These are phyloP conservation scores for Oreochromis niloticus DNA, from an alignment of 2,113 vertebrate species.

Conservation along the genomic window DNA sequence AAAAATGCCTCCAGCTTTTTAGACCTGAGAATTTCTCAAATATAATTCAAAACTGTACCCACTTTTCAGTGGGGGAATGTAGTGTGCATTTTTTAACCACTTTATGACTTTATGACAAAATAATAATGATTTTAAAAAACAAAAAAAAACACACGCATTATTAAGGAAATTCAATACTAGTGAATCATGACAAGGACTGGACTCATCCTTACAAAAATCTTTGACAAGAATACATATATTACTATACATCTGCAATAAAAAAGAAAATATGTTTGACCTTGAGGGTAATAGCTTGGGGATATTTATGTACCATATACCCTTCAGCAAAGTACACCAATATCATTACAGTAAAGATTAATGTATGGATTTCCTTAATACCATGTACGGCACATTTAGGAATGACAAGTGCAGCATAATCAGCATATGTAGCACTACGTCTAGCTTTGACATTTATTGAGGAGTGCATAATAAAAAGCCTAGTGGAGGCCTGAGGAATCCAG, in stretches of 20 bases:
- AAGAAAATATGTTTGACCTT: slow-evolving; percentile 27
- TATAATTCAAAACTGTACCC: not conserved
- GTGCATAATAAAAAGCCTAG: slow-evolving; percentile 31
- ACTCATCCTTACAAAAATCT: not conserved
- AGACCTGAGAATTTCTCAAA: not conserved
- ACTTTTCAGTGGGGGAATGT: not conserved
- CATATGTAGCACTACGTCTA: slow-evolving; percentile 39
- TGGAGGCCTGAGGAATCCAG: slow-evolving; percentile 15
- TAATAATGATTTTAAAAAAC: not conserved
- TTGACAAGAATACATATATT: not conserved
- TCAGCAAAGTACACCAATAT: slow-evolving; percentile 25
- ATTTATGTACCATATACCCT: slow-evolving; percentile 33
- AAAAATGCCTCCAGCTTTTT: not conserved
- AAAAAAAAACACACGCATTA: not conserved
- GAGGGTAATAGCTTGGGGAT: slow-evolving; percentile 32
- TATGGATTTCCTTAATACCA: slow-evolving; percentile 36
- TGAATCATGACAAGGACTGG: not conserved
- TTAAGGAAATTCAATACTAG: not conserved
- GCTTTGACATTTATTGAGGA: slow-evolving; percentile 54
- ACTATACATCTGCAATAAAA: slow-evolving; percentile 31
- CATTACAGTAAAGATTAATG: slow-evolving; percentile 40
- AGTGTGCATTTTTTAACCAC: not conserved
- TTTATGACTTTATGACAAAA: not conserved
- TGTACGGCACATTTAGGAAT: slow-evolving; percentile 43
- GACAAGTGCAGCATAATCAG: slow-evolving; percentile 51